A percentile compares a stretch with the other conserved stretches of the same genome.
Conservation (phyloP, 2,888 invertebrate genomes). For the Cosmorhoe ocellata region DNA sequence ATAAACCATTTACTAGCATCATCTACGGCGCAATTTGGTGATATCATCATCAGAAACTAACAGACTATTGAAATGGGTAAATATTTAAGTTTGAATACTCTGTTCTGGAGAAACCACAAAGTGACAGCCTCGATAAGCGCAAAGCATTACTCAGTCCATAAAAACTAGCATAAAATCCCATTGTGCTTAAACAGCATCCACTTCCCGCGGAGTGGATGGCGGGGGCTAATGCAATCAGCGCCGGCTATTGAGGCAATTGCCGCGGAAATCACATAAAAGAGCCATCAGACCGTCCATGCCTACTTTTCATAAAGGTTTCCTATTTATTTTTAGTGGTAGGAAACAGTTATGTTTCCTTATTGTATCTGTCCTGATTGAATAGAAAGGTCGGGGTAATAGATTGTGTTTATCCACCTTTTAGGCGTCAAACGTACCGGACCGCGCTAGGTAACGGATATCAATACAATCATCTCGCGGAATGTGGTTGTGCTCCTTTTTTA, state of each 20-base stretch:
- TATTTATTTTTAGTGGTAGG: slow-evolving; percentile 46
- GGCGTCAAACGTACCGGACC: too few relatives aligned
- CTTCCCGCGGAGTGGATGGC: slow-evolving; percentile 42
- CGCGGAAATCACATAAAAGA: slow-evolving; percentile 58
- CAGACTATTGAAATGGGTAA: too few relatives aligned
- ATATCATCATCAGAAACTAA: too few relatives aligned
- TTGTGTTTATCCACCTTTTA: background rate
- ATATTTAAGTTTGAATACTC: too few relatives aligned
- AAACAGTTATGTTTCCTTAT: slow-evolving; percentile 32
- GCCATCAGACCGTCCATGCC: slow-evolving; percentile 39
- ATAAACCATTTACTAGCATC: too few relatives aligned
- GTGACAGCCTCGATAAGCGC: background rate
- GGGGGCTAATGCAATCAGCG: slow-evolving; percentile 58
- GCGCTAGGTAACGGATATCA: too few relatives aligned
- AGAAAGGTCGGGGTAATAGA: slow-evolving; percentile 1
- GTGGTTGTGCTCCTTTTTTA: too few relatives aligned
- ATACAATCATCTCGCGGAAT: too few relatives aligned
- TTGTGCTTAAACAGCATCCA: slow-evolving; percentile 43
- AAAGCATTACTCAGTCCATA: slow-evolving; percentile 10
- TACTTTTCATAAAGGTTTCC: slow-evolving; percentile 48
- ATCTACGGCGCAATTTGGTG: too few relatives aligned
- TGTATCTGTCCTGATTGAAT: slow-evolving; percentile 23
- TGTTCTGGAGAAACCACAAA: too few relatives aligned
- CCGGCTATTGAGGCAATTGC: slow-evolving; percentile 57
- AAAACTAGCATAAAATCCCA: slow-evolving; percentile 29